Percentiles rank a stretch among this genome's conserved stretches.
Evolutionary conservation across 2,888 invertebrate genomes (phyloP).

Genomic region (Incurvaria masculella): DNA sequence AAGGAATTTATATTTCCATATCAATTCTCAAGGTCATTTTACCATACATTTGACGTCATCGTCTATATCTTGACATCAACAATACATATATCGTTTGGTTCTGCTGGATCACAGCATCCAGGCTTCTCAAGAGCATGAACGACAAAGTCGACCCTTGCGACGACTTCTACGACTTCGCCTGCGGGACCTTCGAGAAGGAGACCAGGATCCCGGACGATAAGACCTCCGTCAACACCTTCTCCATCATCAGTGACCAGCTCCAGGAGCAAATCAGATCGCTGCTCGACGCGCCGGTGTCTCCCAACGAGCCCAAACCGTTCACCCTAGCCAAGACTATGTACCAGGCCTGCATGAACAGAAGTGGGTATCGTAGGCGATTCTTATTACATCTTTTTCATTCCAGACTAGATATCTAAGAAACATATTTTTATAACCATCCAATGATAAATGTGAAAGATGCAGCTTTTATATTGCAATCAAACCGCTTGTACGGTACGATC

Average conservation of each 20-base stretch:
- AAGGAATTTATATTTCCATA: too few relatives aligned
- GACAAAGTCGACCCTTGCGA: constrained; percentile 71
- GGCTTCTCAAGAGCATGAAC: constrained; percentile 69
- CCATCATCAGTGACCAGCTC: constrained; percentile 69
- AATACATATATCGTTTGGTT: too few relatives aligned
- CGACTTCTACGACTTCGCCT: constrained; percentile 79
- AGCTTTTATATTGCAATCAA: too few relatives aligned
- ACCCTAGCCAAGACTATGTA: constrained; percentile 78
- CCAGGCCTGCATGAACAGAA: constrained; percentile 84
- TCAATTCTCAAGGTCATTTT: too few relatives aligned
- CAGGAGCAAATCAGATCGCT: constrained; percentile 69
- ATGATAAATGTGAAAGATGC: too few relatives aligned
- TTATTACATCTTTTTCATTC: constrained; percentile 4
- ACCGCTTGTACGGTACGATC: too few relatives aligned
- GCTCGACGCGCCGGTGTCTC: constrained; percentile 61
- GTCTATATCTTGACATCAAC: too few relatives aligned
- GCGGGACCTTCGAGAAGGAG: constrained; percentile 69
- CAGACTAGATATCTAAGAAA: too few relatives aligned
- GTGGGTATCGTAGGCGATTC: constrained; percentile 49
- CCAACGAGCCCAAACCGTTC: constrained; percentile 67
- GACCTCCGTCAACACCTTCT: constrained; percentile 73
- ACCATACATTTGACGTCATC: too few relatives aligned
- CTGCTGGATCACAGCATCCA: constrained; percentile 62
- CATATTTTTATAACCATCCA: too few relatives aligned
- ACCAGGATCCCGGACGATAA: constrained; percentile 80